phyloP scores from a whole-genome alignment of 2,888 invertebrate species.

The Pyralis farinalis region DNA sequence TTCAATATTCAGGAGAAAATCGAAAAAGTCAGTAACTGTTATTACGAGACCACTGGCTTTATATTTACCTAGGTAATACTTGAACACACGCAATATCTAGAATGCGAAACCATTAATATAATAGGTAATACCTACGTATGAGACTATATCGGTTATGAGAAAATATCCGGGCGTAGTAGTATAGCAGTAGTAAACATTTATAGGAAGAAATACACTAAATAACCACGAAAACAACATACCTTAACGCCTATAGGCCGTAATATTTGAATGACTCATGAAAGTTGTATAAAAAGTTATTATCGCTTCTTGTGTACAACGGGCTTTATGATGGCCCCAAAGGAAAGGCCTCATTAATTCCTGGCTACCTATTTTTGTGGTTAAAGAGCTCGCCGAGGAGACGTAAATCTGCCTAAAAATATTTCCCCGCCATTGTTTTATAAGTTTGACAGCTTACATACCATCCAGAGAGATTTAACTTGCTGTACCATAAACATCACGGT shows the following conservation, averaged over 20 bases:
- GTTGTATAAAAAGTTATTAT: not conserved
- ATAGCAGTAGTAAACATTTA: no score
- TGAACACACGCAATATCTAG: no score
- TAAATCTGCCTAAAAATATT: constrained; percentile 12
- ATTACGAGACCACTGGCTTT: no score
- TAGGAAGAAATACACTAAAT: not conserved
- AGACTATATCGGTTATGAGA: no score
- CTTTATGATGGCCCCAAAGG: constrained; percentile 6
- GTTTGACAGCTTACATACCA: not conserved
- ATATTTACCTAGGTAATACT: no score
- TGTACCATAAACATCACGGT: no score
- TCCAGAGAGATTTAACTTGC: not conserved
- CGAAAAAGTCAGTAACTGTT: no score
- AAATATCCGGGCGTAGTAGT: no score
- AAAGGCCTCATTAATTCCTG: constrained; percentile 36
- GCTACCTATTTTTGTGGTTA: constrained; percentile 25
- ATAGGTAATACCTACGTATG: no score
- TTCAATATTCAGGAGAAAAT: no score
- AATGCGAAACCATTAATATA: no score
- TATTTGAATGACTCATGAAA: not conserved
- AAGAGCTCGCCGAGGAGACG: constrained; percentile 15
- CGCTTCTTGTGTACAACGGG: not conserved
- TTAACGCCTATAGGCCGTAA: not conserved
- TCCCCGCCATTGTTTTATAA: not conserved
- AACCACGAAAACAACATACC: not conserved